A percentile compares a stretch with the other conserved stretches of the same genome.
phyloP scores from a whole-genome alignment of 2,797 vertebrate genomes.

The Ceryle rudis region DNA sequence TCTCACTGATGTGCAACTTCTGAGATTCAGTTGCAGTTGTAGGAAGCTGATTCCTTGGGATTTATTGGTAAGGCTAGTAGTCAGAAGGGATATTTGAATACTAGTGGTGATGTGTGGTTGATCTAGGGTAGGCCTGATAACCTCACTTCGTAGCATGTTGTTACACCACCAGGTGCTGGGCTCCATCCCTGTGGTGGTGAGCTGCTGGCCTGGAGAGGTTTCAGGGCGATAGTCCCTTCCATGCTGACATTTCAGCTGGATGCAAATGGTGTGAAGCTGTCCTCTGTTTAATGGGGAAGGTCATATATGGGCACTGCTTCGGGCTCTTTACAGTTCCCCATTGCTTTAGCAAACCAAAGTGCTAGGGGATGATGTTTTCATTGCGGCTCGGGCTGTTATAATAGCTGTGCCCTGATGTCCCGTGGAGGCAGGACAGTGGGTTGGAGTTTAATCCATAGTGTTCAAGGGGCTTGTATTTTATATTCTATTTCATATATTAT shows the following conservation, averaged over 20 bases:
- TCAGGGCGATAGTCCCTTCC: accelerated
- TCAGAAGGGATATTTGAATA: not conserved
- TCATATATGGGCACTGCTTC: not conserved
- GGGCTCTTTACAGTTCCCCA: not conserved
- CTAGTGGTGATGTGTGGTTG: not conserved
- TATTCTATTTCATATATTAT: not conserved
- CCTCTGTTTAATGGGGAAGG: not conserved
- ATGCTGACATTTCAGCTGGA: not conserved
- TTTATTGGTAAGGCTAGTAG: not conserved
- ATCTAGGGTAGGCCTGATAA: not conserved
- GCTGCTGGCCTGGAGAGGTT: not conserved
- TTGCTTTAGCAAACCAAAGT: not conserved
- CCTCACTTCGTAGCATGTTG: not conserved
- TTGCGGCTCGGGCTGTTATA: not conserved
- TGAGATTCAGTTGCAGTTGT: not conserved
- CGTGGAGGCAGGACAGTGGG: not conserved
- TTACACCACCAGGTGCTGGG: accelerated
- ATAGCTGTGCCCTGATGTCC: not conserved
- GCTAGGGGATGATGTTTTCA: not conserved
- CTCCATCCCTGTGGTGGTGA: accelerated
- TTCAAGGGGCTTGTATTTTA: not conserved
- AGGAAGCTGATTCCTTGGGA: not conserved
- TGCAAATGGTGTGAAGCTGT: not conserved
- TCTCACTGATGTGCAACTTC: not conserved
- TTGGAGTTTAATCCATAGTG: not conserved